phyloP scores from a whole-genome alignment of 2,797 vertebrate species.

The Pipistrellus pygmaeus region DNA sequence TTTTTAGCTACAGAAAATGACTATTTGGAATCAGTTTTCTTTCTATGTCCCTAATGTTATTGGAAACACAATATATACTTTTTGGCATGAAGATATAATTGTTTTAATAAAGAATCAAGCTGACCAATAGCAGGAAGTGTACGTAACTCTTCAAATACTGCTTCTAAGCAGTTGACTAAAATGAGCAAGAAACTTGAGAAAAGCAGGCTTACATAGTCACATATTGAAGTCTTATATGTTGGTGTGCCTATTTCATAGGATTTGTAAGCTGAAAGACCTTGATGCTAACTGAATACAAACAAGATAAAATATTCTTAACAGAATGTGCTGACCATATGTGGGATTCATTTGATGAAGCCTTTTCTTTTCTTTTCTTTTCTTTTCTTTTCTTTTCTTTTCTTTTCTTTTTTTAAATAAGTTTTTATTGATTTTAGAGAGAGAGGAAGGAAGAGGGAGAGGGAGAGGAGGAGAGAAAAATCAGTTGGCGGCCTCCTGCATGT shows the following conservation, averaged over 20 bases:
- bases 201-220: conserved; percentile 41
- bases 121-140: conserved; percentile 26
- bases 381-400: conserved; percentile 61
- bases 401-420: not conserved
- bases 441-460: not conserved
- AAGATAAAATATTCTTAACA: conserved; percentile 67
- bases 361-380: conserved; percentile 57
- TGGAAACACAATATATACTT: not conserved
- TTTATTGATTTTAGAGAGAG: not conserved
- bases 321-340: conserved; percentile 67
- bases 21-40: conserved; percentile 57
- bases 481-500: not conserved
- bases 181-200: conserved; percentile 63
- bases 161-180: conserved; percentile 22
- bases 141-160: conserved; percentile 40
- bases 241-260: conserved; percentile 49
- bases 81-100: conserved; percentile 39
- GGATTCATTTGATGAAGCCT: conserved; percentile 61
- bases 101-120: conserved; percentile 63
- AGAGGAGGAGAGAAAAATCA: not conserved
- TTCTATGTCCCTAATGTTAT: conserved; percentile 40
- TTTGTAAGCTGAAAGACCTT: conserved; percentile 73
- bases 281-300: conserved; percentile 74
- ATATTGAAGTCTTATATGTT: conserved; percentile 42
- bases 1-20: conserved; percentile 56